phyloP scores from a whole-genome alignment of 1,140 invertebrate genomes.

The Elymnias hypermnestra region DNA sequence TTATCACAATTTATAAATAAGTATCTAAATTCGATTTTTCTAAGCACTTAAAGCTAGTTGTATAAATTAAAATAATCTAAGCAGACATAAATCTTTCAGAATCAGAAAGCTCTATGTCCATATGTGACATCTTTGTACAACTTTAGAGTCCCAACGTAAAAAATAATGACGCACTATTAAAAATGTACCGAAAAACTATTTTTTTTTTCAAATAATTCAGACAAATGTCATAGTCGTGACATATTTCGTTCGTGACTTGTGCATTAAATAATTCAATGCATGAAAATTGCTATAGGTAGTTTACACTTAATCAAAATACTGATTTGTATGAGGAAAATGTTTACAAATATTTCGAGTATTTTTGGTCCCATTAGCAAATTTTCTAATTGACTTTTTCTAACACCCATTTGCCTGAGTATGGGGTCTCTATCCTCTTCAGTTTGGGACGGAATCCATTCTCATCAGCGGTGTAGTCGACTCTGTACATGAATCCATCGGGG shows the following conservation, averaged over 20 bases:
- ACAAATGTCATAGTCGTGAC: conserved; percentile 43
- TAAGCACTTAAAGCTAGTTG: conserved; percentile 54
- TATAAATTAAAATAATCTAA: conserved; percentile 64
- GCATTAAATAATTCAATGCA: conserved; percentile 26
- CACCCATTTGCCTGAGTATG: conserved; percentile 67
- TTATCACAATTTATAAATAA: conserved; percentile 75
- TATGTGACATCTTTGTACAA: conserved; percentile 32
- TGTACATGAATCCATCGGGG: conserved; percentile 78
- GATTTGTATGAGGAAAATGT: conserved; percentile 47
- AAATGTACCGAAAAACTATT: conserved; percentile 6
- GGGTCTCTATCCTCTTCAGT: conserved; percentile 69
- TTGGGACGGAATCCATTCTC: conserved; percentile 81
- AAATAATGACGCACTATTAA: neutral
- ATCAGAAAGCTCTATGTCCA: conserved; percentile 23
- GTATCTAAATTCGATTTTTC: conserved; percentile 52
- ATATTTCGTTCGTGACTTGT: conserved; percentile 23
- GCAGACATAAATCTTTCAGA: conserved; percentile 30
- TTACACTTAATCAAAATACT: conserved; percentile 64
- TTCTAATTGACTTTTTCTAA: conserved; percentile 61
- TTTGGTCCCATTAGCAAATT: conserved; percentile 21
- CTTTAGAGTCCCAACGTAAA: neutral
- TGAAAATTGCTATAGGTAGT: conserved; percentile 20
- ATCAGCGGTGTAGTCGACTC: conserved; percentile 80
- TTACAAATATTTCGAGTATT: conserved; percentile 24
- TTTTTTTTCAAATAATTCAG: conserved; percentile 15